Conservation (phyloP, 2,797 vertebrate species). For the Acridotheres tristis region DNA sequence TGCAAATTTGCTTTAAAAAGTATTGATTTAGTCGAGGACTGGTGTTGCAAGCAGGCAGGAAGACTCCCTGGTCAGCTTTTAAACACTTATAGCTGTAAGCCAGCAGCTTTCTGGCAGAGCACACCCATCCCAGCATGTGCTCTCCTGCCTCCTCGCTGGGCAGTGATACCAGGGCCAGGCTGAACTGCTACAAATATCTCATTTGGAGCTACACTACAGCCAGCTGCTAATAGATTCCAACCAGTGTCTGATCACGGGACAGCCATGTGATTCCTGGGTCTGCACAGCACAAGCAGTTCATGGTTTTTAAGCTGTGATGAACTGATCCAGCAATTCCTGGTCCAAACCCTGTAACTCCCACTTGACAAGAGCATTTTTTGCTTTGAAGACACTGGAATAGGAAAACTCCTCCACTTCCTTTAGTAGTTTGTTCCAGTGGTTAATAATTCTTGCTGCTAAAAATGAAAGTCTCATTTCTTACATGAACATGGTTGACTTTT, state of each 20-base stretch:
- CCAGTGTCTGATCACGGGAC: background rate
- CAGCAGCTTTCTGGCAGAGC: background rate
- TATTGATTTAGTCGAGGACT: background rate
- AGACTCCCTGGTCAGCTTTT: background rate
- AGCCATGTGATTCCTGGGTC: background rate
- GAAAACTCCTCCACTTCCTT: conserved; percentile 5
- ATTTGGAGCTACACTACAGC: background rate
- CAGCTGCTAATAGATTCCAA: background rate
- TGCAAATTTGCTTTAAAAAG: background rate
- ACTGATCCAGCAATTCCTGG: background rate
- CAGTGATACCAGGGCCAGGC: background rate
- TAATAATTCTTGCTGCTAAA: background rate
- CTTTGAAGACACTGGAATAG: background rate
- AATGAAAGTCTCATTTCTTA: background rate
- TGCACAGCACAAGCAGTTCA: background rate
- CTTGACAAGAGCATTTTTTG: background rate
- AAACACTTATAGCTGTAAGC: background rate
- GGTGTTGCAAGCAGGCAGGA: background rate
- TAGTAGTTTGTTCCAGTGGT: background rate
- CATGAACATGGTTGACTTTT: background rate
- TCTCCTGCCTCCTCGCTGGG: background rate
- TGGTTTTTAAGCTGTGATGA: background rate
- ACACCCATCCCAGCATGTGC: background rate
- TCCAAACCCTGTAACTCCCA: background rate
- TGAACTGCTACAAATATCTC: background rate